phyloP scores from a whole-genome alignment of 2,113 vertebrate genomes.

The Mionectes macconnelli region DNA sequence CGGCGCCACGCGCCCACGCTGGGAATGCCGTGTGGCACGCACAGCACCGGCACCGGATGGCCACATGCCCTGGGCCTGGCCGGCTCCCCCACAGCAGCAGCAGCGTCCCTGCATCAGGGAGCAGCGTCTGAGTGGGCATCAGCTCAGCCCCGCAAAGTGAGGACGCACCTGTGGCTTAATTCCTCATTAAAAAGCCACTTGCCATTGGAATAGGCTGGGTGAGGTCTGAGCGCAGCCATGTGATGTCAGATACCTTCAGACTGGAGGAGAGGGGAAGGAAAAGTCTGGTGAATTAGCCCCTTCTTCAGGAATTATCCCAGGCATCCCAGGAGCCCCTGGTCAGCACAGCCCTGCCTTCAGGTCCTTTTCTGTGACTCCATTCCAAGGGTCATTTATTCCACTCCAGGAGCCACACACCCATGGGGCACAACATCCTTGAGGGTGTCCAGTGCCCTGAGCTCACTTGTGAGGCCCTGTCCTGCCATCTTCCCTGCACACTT shows the following conservation, averaged over 20 bases:
- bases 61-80: rapidly evolving
- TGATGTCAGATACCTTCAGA: rapidly evolving
- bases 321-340: background rate
- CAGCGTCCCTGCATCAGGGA: background rate
- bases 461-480: rapidly evolving
- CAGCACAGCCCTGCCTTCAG: too few relatives aligned
- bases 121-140: background rate
- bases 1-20: rapidly evolving
- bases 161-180: background rate
- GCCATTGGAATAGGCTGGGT: background rate
- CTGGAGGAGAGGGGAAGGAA: background rate
- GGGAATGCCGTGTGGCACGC: rapidly evolving
- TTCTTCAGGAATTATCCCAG: background rate
- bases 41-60: background rate
- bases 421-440: rapidly evolving
- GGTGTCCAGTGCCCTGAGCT: background rate
- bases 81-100: background rate
- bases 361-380: background rate
- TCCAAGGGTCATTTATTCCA: background rate
- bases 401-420: background rate
- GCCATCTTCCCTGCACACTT: rapidly evolving
- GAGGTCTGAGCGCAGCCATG: background rate
- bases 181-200: background rate
- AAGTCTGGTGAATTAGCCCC: background rate
- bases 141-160: rapidly evolving